A percentile compares a stretch with the other conserved stretches of the same genome.
phyloP scores from a whole-genome alignment of 1,140 invertebrate genomes.

The Carcinoscorpius rotundicauda region DNA sequence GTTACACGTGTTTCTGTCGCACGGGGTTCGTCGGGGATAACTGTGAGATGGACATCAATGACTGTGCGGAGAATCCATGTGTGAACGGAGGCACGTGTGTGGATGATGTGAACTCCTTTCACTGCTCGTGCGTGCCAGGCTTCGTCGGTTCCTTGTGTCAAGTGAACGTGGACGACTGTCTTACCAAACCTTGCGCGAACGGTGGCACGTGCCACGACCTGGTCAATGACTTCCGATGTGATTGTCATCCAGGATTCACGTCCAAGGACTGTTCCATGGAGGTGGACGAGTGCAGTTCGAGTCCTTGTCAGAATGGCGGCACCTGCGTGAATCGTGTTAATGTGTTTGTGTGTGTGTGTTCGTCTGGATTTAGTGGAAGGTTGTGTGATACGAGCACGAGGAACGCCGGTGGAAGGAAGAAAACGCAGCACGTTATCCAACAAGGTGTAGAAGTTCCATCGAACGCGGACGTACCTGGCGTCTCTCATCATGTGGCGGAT shows the following conservation, averaged over 20 bases:
- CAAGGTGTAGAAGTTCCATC: constrained; percentile 25
- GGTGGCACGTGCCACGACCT: constrained; percentile 58
- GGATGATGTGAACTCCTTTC: constrained; percentile 66
- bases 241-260: constrained; percentile 27
- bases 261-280: constrained; percentile 38
- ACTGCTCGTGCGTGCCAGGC: constrained; percentile 76
- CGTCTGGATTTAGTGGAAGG: constrained; percentile 77
- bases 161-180: constrained; percentile 68
- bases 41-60: constrained; percentile 74
- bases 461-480: constrained; percentile 40
- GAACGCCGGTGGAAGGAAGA: constrained; percentile 31
- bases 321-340: constrained; percentile 51
- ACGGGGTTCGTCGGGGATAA: constrained; percentile 56
- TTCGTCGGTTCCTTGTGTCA: constrained; percentile 71
- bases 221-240: constrained; percentile 71
- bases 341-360: constrained; percentile 41
- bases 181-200: constrained; percentile 73
- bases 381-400: constrained; percentile 58
- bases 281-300: constrained; percentile 49
- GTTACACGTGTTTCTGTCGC: constrained; percentile 61
- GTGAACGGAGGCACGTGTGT: constrained; percentile 79
- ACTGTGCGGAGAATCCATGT: constrained; percentile 68
- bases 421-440: constrained; percentile 37
- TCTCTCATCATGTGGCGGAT: constrained; percentile 12
- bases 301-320: constrained; percentile 70